These are phyloP conservation scores for Piaya cayana DNA, from an alignment of 2,113 vertebrate species.

Conservation along the genomic window DNA sequence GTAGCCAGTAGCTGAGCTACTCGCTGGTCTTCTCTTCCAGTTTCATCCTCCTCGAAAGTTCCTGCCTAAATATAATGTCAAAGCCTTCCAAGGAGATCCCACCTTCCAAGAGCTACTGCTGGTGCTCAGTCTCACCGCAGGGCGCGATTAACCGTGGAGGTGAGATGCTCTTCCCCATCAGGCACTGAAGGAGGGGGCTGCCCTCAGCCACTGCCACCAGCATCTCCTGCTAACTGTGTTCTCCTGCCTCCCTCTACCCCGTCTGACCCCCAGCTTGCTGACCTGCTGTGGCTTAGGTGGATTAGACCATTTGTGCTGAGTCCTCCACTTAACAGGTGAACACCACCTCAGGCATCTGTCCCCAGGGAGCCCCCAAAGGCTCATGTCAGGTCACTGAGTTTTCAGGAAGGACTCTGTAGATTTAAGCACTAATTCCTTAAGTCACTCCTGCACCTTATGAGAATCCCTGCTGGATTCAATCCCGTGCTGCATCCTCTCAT, in stretches of 20 bases:
- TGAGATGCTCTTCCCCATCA: accelerated
- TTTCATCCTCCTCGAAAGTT: background rate
- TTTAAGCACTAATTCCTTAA: conserved; percentile 11
- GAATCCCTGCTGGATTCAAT: background rate
- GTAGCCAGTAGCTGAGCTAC: background rate
- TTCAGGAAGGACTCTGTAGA: background rate
- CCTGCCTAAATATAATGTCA: background rate
- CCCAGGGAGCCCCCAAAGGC: background rate
- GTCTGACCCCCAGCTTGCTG: background rate
- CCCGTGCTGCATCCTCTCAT: background rate
- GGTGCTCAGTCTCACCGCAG: accelerated
- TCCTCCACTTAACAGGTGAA: background rate
- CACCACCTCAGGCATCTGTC: background rate
- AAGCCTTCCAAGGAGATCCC: background rate
- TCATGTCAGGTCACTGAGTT: background rate
- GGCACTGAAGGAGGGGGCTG: background rate
- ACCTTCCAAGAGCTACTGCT: accelerated
- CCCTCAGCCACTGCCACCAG: background rate
- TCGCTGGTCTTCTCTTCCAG: background rate
- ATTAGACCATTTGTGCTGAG: background rate
- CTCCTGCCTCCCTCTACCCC: background rate
- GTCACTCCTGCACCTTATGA: background rate
- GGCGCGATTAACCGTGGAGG: accelerated
- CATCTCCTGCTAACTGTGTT: accelerated
- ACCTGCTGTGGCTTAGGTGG: background rate